phyloP scores from a whole-genome alignment of 2,797 vertebrate species.

The Lacerta viridis region DNA sequence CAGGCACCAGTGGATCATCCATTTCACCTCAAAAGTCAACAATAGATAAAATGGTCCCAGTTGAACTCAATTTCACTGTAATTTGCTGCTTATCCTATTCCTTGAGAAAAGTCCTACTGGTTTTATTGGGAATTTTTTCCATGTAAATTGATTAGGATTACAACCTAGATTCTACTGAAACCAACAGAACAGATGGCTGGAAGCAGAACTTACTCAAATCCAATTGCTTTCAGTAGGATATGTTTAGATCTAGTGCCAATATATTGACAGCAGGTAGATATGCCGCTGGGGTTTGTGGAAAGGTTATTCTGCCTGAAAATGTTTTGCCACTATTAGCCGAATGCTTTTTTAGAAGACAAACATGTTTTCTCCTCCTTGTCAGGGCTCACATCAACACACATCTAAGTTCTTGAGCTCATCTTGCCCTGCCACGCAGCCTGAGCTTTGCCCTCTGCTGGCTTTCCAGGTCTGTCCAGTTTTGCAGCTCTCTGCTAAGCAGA shows the following conservation, averaged over 20 bases:
- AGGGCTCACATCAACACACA: neutral
- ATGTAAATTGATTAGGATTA: neutral
- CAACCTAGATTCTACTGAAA: neutral
- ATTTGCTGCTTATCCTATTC: neutral
- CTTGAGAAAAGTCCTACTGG: neutral
- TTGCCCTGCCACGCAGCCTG: too few relatives aligned
- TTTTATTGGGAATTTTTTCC: neutral
- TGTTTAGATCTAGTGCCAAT: neutral
- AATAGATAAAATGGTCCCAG: neutral
- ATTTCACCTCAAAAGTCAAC: neutral
- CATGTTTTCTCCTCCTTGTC: neutral
- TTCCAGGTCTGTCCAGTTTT: neutral
- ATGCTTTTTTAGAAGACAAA: slow-evolving; percentile 52
- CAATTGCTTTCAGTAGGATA: neutral
- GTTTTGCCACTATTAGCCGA: slow-evolving; percentile 48
- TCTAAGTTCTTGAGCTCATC: too few relatives aligned
- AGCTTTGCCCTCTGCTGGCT: neutral
- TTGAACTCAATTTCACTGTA: neutral
- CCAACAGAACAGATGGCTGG: too few relatives aligned
- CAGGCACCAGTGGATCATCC: neutral
- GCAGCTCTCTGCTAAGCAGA: neutral
- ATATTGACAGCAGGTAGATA: neutral
- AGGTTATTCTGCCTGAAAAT: slow-evolving; percentile 38
- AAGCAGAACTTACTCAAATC: neutral
- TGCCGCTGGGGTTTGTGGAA: neutral